Evolutionary conservation across 2,113 vertebrate genomes (phyloP), one percentile per base, ranked within the genome.

Genomic region (Misgurnus mizolepis): DNA sequence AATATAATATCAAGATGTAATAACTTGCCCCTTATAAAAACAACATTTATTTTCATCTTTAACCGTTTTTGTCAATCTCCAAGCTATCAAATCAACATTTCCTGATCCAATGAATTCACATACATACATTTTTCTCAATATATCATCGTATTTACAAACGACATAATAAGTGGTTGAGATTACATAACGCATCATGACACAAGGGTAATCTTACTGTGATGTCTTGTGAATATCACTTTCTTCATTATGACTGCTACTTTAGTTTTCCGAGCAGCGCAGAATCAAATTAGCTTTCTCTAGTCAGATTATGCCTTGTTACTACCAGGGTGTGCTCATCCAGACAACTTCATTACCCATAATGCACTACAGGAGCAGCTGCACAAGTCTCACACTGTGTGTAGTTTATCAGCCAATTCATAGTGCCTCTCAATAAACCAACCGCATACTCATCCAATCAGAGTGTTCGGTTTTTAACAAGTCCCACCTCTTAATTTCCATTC

Each of bases 281-380:
- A 82, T 55, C 58, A 43, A 67, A 82, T 76, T 71, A 60, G 60
- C 69, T 17, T 41, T 79, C 71, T 43, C 18, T 34, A 49, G 58
- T 71, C 80, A 43, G 67, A 55, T 82, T 80, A 76, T 76, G 72
- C 67, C 67, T 79, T 77, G 80, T 77, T 80, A 85, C 66, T 77
- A 55, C 72, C 75, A 64, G 61, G 62, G 70, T 67, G 67, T 9
- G 61, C 61, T 85, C 73, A 78, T 72, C 71, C 62, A 65, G 80
- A 67, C 55, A 80, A 78, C 84, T 76, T 68, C 53, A 77, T 81
- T 84, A 79, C 82, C 86, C 84, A 87, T 80, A 86, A 58, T 74
- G 82, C 84, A 83, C 81, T 71, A 56, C 78, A 81, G 84, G 78
- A 76, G 78, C 83, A 83, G 70, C 79, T 76, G 74, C 68, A 79